phyloP scores from a whole-genome alignment of 92 coral and sea anemone species.

The Bergia sp. region DNA sequence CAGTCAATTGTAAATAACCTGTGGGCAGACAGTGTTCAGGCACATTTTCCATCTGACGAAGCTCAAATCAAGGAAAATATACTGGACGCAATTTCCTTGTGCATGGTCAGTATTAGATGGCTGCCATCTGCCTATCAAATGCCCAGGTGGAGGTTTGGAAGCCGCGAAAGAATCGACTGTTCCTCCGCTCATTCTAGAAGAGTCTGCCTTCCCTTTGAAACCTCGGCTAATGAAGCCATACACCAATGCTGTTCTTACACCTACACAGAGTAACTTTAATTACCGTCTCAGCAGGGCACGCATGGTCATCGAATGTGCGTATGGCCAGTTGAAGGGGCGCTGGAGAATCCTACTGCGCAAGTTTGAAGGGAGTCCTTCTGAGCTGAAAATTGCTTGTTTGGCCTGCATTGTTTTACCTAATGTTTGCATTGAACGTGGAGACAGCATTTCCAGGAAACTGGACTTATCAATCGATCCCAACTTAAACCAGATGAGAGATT shows the following conservation, averaged over 20 bases:
- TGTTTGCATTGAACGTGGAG: conserved; percentile 29
- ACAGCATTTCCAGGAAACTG: conserved; percentile 18
- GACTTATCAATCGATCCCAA: conserved; percentile 20
- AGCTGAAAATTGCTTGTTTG: conserved; percentile 10
- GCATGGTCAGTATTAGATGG: conserved; percentile 12
- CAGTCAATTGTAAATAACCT: neutral
- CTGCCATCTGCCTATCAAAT: conserved; percentile 6
- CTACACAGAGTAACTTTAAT: conserved; percentile 30
- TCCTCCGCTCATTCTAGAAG: conserved; percentile 45
- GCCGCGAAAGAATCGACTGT: conserved; percentile 9
- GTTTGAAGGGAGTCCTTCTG: conserved; percentile 17
- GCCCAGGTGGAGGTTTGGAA: conserved; percentile 19
- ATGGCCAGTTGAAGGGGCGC: conserved; percentile 31
- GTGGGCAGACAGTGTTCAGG: neutral
- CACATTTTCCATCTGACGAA: neutral
- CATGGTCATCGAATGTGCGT: conserved; percentile 33
- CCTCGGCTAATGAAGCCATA: conserved; percentile 45
- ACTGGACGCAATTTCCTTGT: neutral
- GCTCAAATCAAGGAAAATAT: neutral
- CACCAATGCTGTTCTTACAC: conserved; percentile 51
- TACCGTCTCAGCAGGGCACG: conserved; percentile 41
- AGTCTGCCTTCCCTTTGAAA: conserved; percentile 35
- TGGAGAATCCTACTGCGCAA: conserved; percentile 36
- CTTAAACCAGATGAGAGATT: conserved; percentile 11
- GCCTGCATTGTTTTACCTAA: conserved; percentile 38